Conservation (phyloP, 2,888 invertebrate species). For the Agrotis puta region DNA sequence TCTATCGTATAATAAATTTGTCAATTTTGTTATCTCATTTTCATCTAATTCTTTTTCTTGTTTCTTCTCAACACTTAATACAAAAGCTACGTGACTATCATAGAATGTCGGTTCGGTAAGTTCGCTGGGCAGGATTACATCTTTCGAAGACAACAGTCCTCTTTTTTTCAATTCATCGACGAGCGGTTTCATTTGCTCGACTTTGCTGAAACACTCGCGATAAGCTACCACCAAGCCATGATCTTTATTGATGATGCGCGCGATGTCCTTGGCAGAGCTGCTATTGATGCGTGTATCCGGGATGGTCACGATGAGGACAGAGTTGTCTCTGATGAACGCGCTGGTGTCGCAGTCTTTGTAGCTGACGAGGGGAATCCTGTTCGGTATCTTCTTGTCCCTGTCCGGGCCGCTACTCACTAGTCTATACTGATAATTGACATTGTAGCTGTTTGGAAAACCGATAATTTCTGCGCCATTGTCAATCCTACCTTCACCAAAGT, state of each 20-base stretch:
- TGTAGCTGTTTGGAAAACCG: slow-evolving; percentile 69
- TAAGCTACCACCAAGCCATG: slow-evolving; percentile 67
- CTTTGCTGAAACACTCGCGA: background rate
- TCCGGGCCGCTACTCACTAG: slow-evolving; percentile 71
- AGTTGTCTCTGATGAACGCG: too few relatives aligned
- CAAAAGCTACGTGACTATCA: slow-evolving; percentile 61
- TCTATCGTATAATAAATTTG: too few relatives aligned
- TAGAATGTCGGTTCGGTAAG: slow-evolving; percentile 64
- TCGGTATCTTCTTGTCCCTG: slow-evolving; percentile 58
- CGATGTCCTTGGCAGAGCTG: slow-evolving; percentile 70
- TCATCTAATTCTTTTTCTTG: too few relatives aligned
- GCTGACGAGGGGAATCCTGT: slow-evolving; percentile 5
- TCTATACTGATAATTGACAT: slow-evolving; percentile 70
- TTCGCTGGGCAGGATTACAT: slow-evolving; percentile 43
- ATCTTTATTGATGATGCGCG: slow-evolving; percentile 67
- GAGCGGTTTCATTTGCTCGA: too few relatives aligned
- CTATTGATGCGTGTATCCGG: slow-evolving; percentile 68
- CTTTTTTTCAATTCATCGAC: too few relatives aligned
- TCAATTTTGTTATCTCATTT: too few relatives aligned
- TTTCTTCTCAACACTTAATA: slow-evolving; percentile 15
- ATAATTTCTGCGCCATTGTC: slow-evolving; percentile 22
- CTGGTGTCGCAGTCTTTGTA: slow-evolving; percentile 49
- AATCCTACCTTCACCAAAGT: slow-evolving; percentile 72
- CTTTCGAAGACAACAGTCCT: too few relatives aligned
- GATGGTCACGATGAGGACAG: slow-evolving; percentile 15